Base-by-base conservation (phyloP, 2,797 vertebrate species). In the Rhodeus uyekii region DNA sequence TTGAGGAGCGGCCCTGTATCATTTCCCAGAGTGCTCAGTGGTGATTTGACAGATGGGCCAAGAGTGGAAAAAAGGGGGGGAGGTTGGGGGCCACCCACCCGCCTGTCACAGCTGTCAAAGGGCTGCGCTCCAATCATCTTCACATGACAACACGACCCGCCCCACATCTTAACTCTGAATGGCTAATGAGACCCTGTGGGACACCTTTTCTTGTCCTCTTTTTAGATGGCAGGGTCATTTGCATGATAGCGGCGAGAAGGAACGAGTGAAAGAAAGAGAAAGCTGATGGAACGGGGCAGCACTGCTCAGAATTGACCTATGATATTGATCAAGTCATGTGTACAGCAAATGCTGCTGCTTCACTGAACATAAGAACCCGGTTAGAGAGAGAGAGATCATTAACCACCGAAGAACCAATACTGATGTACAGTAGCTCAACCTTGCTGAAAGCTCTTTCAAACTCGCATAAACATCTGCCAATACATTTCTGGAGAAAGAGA, bases 71-170 rank as follows among this genome's bases (percentile, higher is more conserved):
- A 60, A 60, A 8, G 18, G 76, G 69, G 78, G 61, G n/a, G n/a
- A n/a, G n/a, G n/a, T n/a, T n/a, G 82, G 8, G 63, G 86, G 86
- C 86, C 83, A 84, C 86, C 86, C 84, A 84, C 86, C 82, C 73
- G 80, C 86, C 83, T 86, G 86, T 87, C 84, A 84, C 79, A 84
- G 80, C 83, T 87, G 86, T 86, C 86, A 86, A 86, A 87, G 84
- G 84, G 73, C 86, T 80, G 73, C 76, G 82, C 82, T 84, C 86
- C 84, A 86, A 87, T 84, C 86, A 83, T 84, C 83, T 83, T 78
- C 84, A 87, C 83, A 83, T 87, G 86, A 87, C 86, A 86, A 87
- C 77, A 58, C 82, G 77, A 86, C 86, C 86, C 86, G 77, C 86
- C 86, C 84, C 61, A 81, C 68, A 39, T 80, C 83, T 87, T 83